Base-by-base conservation (phyloP, 2,888 invertebrate species). In the Spisula subtruncata region DNA sequence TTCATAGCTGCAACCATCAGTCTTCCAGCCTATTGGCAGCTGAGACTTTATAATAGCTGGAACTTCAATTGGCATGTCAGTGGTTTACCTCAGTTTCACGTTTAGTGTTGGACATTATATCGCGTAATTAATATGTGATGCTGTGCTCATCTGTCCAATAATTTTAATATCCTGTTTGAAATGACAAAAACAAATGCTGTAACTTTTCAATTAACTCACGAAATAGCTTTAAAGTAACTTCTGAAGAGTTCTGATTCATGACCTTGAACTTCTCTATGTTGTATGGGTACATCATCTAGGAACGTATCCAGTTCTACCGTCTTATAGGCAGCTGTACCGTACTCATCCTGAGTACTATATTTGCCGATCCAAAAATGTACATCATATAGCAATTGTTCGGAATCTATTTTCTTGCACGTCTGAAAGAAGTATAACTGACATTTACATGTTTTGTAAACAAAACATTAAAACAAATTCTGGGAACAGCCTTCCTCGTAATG, bases 351-450 rank as follows among this genome's bases (percentile, higher is more conserved):
- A 25, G 96, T 96, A 91, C 96, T 97, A 92, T 94, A 93, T 88
- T 95, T 95, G 10, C 97, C 97, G 86, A 97, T 97, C 97, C 97
- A 97, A 93, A 97, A 97, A 92, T 97, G 97, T 6, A 96, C 96
- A 87, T 97, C 97, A 88, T 94, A 96, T 14, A 93, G 89, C 6
- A 96, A 87, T 71, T 94, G 94, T 12, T 96, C 96, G 4, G 87
- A 87, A 20, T 92, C 94, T 14, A 92, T 93, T n/a, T 96, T 94
- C 90, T 95, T 95, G 93, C 94, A 96, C 0, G 96, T 96, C 96
- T 96, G 93, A 18, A 75, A 32, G 14, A 75, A 75, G 5, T 25
- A 66, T 10, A 6, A 41, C 8, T 41, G 41, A 8, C 41, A 41
- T 41, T 8, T 41, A 8, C 41, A 5, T 41, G 41, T 41, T 41